Base-by-base conservation (phyloP, 1,140 invertebrate species). In the Colletes latitarsis region DNA sequence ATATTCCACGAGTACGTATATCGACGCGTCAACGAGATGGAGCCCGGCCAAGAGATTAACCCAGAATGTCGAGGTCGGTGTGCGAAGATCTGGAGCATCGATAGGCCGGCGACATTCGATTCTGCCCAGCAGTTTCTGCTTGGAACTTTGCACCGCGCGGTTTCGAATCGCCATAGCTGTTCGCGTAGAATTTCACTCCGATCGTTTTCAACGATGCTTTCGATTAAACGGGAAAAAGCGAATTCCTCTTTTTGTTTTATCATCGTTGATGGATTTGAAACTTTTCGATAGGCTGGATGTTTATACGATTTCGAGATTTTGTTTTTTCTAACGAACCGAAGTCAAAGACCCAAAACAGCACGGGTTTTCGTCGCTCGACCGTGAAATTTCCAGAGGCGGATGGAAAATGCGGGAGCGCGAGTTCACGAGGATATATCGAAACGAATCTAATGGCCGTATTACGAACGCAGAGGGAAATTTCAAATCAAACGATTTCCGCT, bases 11-110 rank as follows among this genome's bases (percentile, higher is more conserved):
- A 58, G 43, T 46, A 46, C 9, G 52, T 60, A 60, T 80, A 80
- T 80, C 70, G 53, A 75, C 72, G 62, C 77, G 77, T 84, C 70
- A 76, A 71, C 66, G 76, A 52, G 77, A 77, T 84, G 84, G 78
- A 85, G 82, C 77, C 57, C 64, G 62, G 78, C 84, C 74, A 85
- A 85, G 68, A 76, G 85, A 86, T 82, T 85, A 86, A 86, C 85
- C 81, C 55, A 82, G 81, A 83, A 88, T 67, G 62, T 19, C 70
- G 83, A 85, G 77, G 75, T 73, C 75, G 77, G 53, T 63, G 60
- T 41, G 58, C 43, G 53, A 63, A 86, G 86, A 88, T 88, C 82
- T 88, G 71, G 87, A 88, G 67, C 87, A 53, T 63, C 78, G 84
- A 88, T 88, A 88, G 64, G 63, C 70, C 74, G 70, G 67, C 71